Conservation (phyloP, 2,888 invertebrate species). For the Drosophila falleni region DNA sequence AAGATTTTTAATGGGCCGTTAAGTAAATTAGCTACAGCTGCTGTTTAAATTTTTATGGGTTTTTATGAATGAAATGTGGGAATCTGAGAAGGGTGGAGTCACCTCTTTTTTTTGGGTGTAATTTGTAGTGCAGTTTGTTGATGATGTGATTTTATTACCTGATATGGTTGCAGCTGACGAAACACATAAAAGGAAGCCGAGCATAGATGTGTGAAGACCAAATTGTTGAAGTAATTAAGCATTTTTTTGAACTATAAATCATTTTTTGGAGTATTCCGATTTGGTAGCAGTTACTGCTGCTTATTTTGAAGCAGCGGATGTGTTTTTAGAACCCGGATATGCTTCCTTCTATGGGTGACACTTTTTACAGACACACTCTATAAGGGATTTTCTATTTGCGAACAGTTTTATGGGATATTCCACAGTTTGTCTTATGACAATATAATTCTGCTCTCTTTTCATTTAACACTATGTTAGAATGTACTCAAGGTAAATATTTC, state of each 20-base stretch:
- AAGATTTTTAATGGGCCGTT: constrained; percentile 63
- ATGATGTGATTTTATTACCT: constrained; percentile 6
- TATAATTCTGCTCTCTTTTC: neutral
- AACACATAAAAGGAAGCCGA: constrained; percentile 10
- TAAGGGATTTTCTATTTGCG: constrained; percentile 5
- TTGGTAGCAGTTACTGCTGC: neutral
- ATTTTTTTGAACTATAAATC: neutral
- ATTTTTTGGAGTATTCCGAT: neutral
- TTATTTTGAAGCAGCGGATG: neutral
- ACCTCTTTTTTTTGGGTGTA: constrained; percentile 15
- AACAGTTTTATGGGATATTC: constrained; percentile 8
- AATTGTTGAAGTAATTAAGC: neutral
- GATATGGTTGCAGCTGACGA: constrained; percentile 1
- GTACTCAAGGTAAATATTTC: constrained; percentile 3
- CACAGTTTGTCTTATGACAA: neutral
- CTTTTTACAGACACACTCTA: neutral
- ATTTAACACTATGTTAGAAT: constrained; percentile 8
- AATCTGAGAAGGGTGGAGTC: constrained; percentile 40
- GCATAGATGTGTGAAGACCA: constrained; percentile 36
- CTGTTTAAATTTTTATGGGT: constrained; percentile 54
- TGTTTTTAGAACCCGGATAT: constrained; percentile 1
- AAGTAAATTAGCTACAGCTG: constrained; percentile 71
- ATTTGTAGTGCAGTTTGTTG: constrained; percentile 30
- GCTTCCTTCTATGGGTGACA: neutral
- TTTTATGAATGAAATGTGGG: constrained; percentile 60